Percentiles rank a stretch among this genome's conserved stretches.
Evolutionary conservation across 2,888 invertebrate genomes (phyloP).

Genomic region (Conops quadrifasciatus): DNA sequence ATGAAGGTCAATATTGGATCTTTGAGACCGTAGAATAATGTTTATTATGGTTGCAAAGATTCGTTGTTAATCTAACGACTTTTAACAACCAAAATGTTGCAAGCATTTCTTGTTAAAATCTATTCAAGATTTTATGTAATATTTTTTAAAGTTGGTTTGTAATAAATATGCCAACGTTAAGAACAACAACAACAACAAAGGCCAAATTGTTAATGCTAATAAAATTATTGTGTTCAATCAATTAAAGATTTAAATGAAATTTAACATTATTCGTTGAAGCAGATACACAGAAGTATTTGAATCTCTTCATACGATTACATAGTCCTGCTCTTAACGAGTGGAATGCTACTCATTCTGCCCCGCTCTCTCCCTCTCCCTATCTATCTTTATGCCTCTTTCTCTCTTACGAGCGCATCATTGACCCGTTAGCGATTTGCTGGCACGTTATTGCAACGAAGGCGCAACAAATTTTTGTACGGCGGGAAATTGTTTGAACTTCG

Average conservation of each 20-base stretch:
- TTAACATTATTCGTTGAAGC: constrained; percentile 11
- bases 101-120: no score
- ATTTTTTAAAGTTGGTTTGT: no score
- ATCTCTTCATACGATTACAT: background rate
- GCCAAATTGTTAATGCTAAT: background rate
- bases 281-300: constrained; percentile 2
- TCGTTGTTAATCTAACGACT: no score
- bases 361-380: background rate
- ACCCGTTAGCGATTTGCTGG: background rate
- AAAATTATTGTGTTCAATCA: constrained; percentile 34
- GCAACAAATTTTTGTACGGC: background rate
- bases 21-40: no score
- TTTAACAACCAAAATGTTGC: no score
- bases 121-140: no score
- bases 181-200: background rate
- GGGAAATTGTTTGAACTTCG: background rate
- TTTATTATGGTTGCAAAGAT: no score
- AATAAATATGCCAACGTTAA: background rate
- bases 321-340: background rate
- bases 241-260: constrained; percentile 39
- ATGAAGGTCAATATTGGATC: no score
- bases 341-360: background rate
- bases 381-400: background rate
- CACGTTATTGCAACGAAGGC: background rate
- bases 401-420: background rate